phyloP scores from a whole-genome alignment of 2,113 vertebrate genomes.

The Aix galericulata region DNA sequence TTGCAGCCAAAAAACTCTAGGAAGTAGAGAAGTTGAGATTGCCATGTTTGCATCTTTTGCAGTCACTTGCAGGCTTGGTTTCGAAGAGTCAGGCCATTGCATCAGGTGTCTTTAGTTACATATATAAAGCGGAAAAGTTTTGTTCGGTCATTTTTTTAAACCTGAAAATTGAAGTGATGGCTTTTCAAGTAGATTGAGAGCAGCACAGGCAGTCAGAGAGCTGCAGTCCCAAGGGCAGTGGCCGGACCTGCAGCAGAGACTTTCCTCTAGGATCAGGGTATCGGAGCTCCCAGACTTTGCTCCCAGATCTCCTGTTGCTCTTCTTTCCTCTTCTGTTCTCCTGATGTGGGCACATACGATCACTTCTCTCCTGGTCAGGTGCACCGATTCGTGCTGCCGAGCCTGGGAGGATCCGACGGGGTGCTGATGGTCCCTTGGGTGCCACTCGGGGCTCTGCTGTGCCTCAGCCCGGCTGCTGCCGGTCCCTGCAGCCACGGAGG shows the following conservation, averaged over 20 bases:
- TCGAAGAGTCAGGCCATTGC: not conserved
- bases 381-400: fast-evolving
- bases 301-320: not conserved
- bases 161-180: not conserved
- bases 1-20: not conserved
- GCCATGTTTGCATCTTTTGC: not conserved
- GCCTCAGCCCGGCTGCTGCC: not conserved
- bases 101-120: not conserved
- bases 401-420: fast-evolving
- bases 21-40: not conserved
- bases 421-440: not conserved
- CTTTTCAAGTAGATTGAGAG: not conserved
- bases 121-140: not conserved
- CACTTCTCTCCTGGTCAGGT: not conserved
- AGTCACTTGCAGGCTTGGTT: not conserved
- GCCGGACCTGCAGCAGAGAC: not conserved
- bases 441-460: too few species aligned
- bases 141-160: not conserved
- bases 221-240: fast-evolving
- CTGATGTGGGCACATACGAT: too few species aligned
- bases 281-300: not conserved
- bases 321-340: fast-evolving
- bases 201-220: not conserved
- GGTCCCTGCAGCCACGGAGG: not conserved
- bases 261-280: not conserved